Evolutionary conservation across 23 tunicate species (phyloP), one percentile per base, ranked within the genome.

Genomic region (Trididemnum miniatum): DNA sequence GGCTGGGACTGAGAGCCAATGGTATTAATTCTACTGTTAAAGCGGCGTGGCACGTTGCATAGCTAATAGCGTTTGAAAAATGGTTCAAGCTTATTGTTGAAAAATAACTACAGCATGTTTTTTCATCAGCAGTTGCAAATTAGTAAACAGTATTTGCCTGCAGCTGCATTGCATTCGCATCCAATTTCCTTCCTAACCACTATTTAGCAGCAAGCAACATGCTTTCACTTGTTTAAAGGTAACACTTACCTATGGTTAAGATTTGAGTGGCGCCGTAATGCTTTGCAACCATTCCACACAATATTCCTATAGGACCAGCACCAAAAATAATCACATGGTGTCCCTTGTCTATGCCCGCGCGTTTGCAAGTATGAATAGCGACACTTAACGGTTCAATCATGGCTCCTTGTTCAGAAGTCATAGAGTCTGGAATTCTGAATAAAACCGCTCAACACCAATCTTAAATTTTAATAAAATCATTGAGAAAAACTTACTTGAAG

Each of bases 371-470:
- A 86, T 93, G 91, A 34, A 93, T 79, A 51, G 98, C 98, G 82
- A 93, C 98, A 67, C 98, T 93, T 15, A 93, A 87, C 73, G 98
- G 98, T 52, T 93, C 98, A 23, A 93, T 22, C 98, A 93, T 93
- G 20, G 98, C 98, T 31, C 94, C 98, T 80, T 93, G 87, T 59
- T 93, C 98, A 35, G 51, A 51, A 0, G 81, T 79, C 80, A 93
- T 65, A 20, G 81, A 59, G 34, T 60, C 84, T 26, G 98, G 92
- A 2, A 93, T n/a, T 65, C 97, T 92, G 1, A 27, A 44, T 26
- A 34, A 7, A 7, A 44, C 15, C 54, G 15, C 9, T 7, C 54
- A 15, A 44, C 54, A 44, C 54, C 54, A 44, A 44, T 44, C 15
- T 44, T 44, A 44, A 44, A 44, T 44, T 44, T 9, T 15, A 44